Evolutionary conservation across 2,797 vertebrate genomes (phyloP).

Genomic region (Hemibagrus guttatus): DNA sequence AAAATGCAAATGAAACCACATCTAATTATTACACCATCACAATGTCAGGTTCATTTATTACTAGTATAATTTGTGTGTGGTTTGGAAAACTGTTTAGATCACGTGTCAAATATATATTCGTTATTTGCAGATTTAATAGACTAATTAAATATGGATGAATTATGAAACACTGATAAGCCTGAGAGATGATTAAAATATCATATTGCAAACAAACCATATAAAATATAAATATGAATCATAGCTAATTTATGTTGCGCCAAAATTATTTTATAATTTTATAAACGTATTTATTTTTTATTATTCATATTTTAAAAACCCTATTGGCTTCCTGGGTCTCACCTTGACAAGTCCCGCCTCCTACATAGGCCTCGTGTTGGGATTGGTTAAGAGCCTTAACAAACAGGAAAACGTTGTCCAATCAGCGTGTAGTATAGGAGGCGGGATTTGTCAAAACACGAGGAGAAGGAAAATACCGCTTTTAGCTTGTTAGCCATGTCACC

Average conservation of each 20-base stretch:
- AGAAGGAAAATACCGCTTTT: not conserved
- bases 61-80: not conserved
- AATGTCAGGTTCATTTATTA: not conserved
- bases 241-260: not conserved
- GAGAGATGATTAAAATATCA: not conserved
- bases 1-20: not conserved
- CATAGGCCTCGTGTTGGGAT: not conserved
- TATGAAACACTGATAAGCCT: not conserved
- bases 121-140: not conserved
- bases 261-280: too few relatives aligned
- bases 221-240: not conserved
- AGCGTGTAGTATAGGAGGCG: not conserved
- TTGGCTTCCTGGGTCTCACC: not conserved
- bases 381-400: not conserved
- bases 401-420: not conserved
- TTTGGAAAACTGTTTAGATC: not conserved
- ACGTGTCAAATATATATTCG: not conserved
- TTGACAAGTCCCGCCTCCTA: constrained; percentile 5
- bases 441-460: constrained; percentile 10
- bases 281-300: too few relatives aligned
- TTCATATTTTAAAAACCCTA: too few relatives aligned
- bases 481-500: not conserved
- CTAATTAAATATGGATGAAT: not conserved
- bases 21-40: not conserved
- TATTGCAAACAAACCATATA: not conserved